A percentile compares a stretch with the other conserved stretches of the same genome.
These are phyloP conservation scores for Acronicta aceris DNA, from an alignment of 2,888 invertebrate genomes.

Conservation along the genomic window DNA sequence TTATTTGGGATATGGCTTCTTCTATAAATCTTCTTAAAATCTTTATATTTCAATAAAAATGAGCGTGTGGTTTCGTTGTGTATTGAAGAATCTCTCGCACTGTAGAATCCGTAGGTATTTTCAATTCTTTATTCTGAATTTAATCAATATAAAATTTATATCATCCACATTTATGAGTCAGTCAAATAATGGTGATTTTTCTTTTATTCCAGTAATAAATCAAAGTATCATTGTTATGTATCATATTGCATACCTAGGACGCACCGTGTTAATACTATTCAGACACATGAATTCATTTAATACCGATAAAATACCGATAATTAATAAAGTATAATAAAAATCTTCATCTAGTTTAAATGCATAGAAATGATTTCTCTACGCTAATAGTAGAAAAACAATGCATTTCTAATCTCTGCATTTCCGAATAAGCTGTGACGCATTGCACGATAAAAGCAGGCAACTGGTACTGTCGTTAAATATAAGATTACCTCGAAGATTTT, in stretches of 20 bases:
- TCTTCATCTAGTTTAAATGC: not conserved
- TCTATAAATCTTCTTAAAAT: too few species aligned
- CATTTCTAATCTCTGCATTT: conserved; percentile 51
- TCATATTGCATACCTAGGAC: not conserved
- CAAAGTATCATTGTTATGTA: conserved; percentile 44
- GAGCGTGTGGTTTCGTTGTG: not conserved
- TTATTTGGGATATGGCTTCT: too few species aligned
- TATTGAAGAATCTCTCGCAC: conserved; percentile 8
- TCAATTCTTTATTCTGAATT: not conserved
- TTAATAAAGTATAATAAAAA: too few species aligned
- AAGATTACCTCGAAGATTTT: too few species aligned
- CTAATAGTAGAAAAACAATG: conserved; percentile 37
- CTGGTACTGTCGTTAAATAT: too few species aligned
- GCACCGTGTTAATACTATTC: conserved; percentile 6
- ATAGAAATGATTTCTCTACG: conserved; percentile 47
- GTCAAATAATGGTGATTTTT: conserved; percentile 46
- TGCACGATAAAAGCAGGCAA: too few species aligned
- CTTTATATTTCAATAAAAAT: too few species aligned
- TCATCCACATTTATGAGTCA: conserved; percentile 11
- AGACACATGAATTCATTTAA: conserved; percentile 1
- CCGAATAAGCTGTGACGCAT: conserved; percentile 16
- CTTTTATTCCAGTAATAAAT: conserved; percentile 55
- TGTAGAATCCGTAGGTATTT: not conserved
- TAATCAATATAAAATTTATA: conserved; percentile 9
- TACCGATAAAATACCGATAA: too few species aligned